These are phyloP conservation scores for Mesorhabditis spiculigera DNA, from an alignment of 2,888 invertebrate genomes.

Conservation along the genomic window DNA sequence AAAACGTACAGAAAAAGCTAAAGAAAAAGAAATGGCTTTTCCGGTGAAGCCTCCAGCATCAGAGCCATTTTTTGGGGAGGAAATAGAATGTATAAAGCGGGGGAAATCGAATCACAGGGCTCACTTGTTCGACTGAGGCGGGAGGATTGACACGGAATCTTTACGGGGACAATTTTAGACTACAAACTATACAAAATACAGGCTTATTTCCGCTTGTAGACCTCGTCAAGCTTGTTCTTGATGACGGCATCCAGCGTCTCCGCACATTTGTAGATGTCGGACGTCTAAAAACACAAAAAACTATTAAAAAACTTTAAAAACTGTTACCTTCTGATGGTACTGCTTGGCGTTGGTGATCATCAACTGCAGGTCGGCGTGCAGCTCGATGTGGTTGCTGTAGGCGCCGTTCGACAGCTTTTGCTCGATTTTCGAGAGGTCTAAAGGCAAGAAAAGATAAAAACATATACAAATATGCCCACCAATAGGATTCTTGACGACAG, in stretches of 20 bases:
- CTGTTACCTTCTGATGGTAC: conserved; percentile 18
- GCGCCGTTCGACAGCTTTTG: conserved; percentile 52
- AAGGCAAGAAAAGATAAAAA: conserved; percentile 32
- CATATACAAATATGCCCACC: conserved; percentile 57
- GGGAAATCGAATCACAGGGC: no score
- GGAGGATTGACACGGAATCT: no score
- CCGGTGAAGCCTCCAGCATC: no score
- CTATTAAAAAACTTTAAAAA: not conserved
- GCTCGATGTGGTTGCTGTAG: conserved; percentile 68
- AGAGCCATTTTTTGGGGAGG: no score
- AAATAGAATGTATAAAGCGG: no score
- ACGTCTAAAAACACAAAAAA: conserved; percentile 65
- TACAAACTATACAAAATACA: not conserved
- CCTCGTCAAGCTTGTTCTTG: conserved; percentile 67
- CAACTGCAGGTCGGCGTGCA: conserved; percentile 94
- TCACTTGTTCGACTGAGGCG: no score
- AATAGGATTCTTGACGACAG: conserved; percentile 65
- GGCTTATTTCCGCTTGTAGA: conserved; percentile 9
- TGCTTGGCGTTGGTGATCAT: conserved; percentile 87
- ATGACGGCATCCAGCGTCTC: conserved; percentile 91
- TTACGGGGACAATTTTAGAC: no score
- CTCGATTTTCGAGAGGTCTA: conserved; percentile 84
- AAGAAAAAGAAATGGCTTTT: no score
- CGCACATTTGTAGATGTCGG: conserved; percentile 91
- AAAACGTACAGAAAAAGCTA: no score